Conservation (phyloP, 2,113 vertebrate species). For the Lepidothrix coronata region DNA sequence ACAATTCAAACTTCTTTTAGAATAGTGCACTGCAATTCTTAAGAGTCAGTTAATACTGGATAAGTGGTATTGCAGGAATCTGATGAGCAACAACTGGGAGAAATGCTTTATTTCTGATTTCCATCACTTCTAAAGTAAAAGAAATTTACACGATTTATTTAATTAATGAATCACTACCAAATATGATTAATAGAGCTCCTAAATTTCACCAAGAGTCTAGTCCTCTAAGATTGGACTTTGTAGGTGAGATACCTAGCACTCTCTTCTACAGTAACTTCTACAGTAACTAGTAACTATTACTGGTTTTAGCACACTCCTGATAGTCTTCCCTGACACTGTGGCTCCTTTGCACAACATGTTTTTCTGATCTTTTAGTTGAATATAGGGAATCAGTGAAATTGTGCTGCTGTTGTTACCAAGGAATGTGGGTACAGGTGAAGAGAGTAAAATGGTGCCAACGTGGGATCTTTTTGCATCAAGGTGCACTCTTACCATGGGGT, state of each 20-base stretch:
- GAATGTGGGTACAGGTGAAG: background rate
- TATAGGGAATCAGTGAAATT: background rate
- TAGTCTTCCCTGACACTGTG: background rate
- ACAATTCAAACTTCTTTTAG: background rate
- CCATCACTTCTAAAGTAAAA: background rate
- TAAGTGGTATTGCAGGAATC: background rate
- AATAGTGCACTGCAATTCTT: background rate
- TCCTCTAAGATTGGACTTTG: background rate
- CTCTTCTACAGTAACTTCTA: background rate
- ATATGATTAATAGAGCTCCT: background rate
- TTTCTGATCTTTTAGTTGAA: background rate
- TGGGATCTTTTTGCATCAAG: background rate
- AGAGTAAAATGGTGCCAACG: background rate
- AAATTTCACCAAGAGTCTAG: background rate
- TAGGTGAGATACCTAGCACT: background rate
- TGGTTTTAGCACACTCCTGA: fast-evolving
- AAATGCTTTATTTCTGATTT: background rate
- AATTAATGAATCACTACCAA: background rate
- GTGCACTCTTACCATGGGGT: background rate
- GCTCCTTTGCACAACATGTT: background rate
- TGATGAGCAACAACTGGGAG: background rate
- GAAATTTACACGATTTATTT: background rate
- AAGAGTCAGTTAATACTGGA: background rate
- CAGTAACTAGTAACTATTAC: background rate
- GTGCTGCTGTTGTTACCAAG: background rate